Evolutionary conservation across 1,140 invertebrate genomes (phyloP).

Genomic region (Zaprionus ornatus): DNA sequence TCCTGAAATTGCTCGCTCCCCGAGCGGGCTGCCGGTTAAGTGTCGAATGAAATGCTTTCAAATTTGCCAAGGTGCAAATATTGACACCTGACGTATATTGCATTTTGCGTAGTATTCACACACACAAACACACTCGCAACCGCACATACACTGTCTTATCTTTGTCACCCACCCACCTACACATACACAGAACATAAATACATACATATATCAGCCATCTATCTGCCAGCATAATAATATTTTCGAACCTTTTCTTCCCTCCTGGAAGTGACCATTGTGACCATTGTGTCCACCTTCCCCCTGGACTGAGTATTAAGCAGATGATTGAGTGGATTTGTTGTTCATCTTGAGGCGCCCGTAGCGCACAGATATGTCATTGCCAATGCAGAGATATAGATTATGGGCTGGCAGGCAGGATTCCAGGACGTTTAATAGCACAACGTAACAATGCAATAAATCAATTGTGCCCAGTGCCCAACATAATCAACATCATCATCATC

Average conservation of each 20-base stretch:
- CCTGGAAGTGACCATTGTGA: conserved; percentile 2
- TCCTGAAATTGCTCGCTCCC: conserved; percentile 35
- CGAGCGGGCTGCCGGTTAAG: conserved; percentile 15
- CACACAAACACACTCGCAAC: conserved; percentile 3
- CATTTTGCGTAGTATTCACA: conserved; percentile 40
- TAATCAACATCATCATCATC: conserved; percentile 1
- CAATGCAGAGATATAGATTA: conserved; percentile 58
- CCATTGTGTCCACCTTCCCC: conserved; percentile 10
- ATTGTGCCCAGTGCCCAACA: conserved; percentile 10
- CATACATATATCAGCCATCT: neutral
- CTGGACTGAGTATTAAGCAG: conserved; percentile 64
- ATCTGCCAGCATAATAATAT: neutral
- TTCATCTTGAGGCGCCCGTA: conserved; percentile 56
- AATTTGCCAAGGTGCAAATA: conserved; percentile 73
- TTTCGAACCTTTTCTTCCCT: neutral
- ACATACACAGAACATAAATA: neutral
- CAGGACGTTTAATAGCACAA: conserved; percentile 51
- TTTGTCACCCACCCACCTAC: conserved; percentile 22
- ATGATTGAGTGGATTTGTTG: conserved; percentile 80
- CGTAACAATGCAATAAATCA: conserved; percentile 41
- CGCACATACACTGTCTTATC: neutral
- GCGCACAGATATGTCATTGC: conserved; percentile 57
- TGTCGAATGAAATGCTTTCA: conserved; percentile 67
- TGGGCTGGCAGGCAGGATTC: conserved; percentile 58
- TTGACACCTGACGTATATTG: conserved; percentile 68